Evolutionary conservation across 2,113 vertebrate genomes (phyloP), one percentile per base, ranked within the genome.

Genomic region (Varanus komodoensis): DNA sequence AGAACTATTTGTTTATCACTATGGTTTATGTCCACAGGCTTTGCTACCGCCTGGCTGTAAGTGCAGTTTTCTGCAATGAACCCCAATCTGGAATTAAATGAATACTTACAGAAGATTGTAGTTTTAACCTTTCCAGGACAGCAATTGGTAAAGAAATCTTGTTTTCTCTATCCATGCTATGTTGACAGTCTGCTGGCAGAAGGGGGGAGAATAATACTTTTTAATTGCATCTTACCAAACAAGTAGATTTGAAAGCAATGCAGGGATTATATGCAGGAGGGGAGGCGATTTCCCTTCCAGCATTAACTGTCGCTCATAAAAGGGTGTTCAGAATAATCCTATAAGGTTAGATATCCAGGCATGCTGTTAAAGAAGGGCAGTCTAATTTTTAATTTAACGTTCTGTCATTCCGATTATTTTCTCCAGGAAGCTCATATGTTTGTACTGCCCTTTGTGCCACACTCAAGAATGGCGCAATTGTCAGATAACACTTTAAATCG

Each of bases 171-270:
- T 95, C 96, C 82, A 77, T 94, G 71, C 92, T 94, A 94, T 95
- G 68, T 87, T 78, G 83, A 96, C 94, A 97, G 94, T 94, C 95
- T 84, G 92, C 95, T 96, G 95, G 96, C 95, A 97, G 94, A 96
- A 94, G 94, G 94, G 96, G 52, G 86, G 88, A 93, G 94, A 96
- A 97, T 96, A 96, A 97, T 95, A 96, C 93, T 90, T 96, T 97
- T 97, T 97, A 97, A 97, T 97, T 97, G 96, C 96, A 96, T 94
- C 94, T 96, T 96, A 93, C 91, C 95, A 97, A 97, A 95, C 92
- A 92, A 96, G 95, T 86, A 96, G 92, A 96, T 95, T 95, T 97
- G 94, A 97, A 96, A 96, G 92, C 94, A 97, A 91, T 96, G 95
- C 91, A 93, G 82, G 92, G 96, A 96, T 96, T 97, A 96, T 89